These are phyloP conservation scores for Castor canadensis DNA, from an alignment of 2,113 vertebrate species.

Conservation along the genomic window DNA sequence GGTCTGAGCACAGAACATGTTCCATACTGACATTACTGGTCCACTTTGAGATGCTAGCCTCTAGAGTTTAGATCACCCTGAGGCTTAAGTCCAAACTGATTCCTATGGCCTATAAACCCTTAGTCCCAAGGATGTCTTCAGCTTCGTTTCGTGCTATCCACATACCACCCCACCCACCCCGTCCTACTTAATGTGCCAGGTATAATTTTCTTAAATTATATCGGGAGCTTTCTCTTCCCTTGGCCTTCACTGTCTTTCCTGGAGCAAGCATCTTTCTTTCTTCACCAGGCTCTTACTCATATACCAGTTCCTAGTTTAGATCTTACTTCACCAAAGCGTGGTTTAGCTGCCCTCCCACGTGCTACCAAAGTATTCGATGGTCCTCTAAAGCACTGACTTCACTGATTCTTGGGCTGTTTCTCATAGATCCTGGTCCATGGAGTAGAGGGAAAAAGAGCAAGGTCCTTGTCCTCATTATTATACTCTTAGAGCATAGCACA, in stretches of 20 bases:
- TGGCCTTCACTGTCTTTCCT: not conserved
- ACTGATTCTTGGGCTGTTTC: not conserved
- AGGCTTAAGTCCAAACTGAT: not conserved
- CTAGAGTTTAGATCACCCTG: not conserved
- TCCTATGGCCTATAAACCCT: not conserved
- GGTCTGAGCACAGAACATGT: not conserved
- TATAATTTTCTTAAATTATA: not conserved
- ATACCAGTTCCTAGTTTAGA: not conserved
- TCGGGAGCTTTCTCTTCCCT: not conserved
- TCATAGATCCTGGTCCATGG: not conserved
- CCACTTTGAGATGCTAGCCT: not conserved
- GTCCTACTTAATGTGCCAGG: not conserved
- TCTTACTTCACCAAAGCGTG: not conserved
- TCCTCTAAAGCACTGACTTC: not conserved
- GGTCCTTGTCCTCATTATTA: not conserved
- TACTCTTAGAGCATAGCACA: not conserved
- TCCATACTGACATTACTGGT: not conserved
- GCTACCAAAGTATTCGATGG: not conserved
- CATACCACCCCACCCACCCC: too few relatives aligned
- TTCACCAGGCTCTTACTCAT: not conserved
- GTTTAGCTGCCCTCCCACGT: not conserved
- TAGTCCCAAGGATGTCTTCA: not conserved
- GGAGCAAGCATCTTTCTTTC: not conserved
- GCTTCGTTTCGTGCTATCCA: not conserved
- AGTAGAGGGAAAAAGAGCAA: not conserved